These are phyloP conservation scores for Ophiothrix spiculata DNA, from an alignment of 35 echinoderm and acorn worm genomes.

Conservation along the genomic window DNA sequence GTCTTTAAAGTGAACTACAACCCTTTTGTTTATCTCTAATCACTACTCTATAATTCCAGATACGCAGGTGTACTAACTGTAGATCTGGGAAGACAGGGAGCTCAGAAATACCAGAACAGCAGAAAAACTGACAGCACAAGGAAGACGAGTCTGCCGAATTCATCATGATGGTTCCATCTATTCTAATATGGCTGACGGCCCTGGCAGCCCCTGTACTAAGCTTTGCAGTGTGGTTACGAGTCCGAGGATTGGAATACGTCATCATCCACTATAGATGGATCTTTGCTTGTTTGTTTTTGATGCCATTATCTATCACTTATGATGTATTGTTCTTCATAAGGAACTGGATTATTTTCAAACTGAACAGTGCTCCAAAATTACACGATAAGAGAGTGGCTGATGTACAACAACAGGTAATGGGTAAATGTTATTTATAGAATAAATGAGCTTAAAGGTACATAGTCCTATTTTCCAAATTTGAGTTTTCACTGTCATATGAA, in stretches of 20 bases:
- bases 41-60: too few relatives aligned
- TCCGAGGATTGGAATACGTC: conserved; percentile 75
- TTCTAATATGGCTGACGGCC: neutral
- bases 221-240: conserved; percentile 29
- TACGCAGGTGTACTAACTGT: too few relatives aligned
- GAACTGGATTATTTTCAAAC: conserved; percentile 71
- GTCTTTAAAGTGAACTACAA: too few relatives aligned
- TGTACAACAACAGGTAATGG: conserved; percentile 62
- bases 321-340: conserved; percentile 46
- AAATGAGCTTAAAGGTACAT: too few relatives aligned
- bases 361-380: conserved; percentile 76
- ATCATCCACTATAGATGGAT: conserved; percentile 86
- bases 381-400: conserved; percentile 61
- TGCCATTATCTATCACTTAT: conserved; percentile 76
- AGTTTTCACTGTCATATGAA: too few relatives aligned
- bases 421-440: neutral
- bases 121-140: too few relatives aligned
- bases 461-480: too few relatives aligned
- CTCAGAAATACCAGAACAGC: too few relatives aligned
- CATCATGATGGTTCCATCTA: too few relatives aligned
- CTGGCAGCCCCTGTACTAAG: conserved; percentile 17
- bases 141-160: too few relatives aligned
- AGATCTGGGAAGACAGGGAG: too few relatives aligned
- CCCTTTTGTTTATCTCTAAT: too few relatives aligned
- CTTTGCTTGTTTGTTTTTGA: conserved; percentile 75